Evolutionary conservation across 64 coral and sea anemone genomes (phyloP), one percentile per base, ranked within the genome.

Genomic region (Astreopora myriophthalma): DNA sequence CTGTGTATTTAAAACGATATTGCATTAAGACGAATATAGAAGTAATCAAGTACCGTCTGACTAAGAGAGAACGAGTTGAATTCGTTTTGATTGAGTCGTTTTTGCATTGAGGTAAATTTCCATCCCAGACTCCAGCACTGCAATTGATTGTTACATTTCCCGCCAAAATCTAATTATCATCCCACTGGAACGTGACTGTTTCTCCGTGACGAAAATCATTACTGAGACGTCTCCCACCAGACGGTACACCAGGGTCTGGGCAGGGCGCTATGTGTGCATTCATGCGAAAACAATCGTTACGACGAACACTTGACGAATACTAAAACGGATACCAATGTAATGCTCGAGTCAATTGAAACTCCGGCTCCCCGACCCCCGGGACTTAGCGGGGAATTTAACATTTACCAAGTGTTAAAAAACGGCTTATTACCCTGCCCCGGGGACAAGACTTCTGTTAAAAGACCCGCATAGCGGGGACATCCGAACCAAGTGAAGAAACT

Each of bases 91-190:
- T 46, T 46, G 42, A 11, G 11, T 61, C 13, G 80, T 75, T 61
- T 90, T 36, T 80, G 30, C 88, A 90, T 36, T 81, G 11, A 8
- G 88, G 88, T 12, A 81, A 13, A 0, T 34, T 26, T 9, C 22
- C 16, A 29, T 61, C 69, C 88, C 88, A 90, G 14, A 26, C 6
- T 44, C 75, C 75, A 34, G 64, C 63, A 29, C 6, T 24, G 70
- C 88, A 90, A 12, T n/a, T 23, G 0, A 70, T 33, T 17, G 61
- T 71, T 31, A 40, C 14, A n/a, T 90, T 62, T 6, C 88, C 88
- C 20, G 23, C 23, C 37, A 75, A 26, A n/a, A 19, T 37, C 2
- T 44, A 23, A 25, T 46, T 26, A 25, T 8, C 2, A 9, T 24
- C n/a, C 17, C 73, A 75, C 23, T 48, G 7, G n/a, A 75, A 75